Conservation (phyloP, 1,140 invertebrate species). For the Penaeus chinensis region DNA sequence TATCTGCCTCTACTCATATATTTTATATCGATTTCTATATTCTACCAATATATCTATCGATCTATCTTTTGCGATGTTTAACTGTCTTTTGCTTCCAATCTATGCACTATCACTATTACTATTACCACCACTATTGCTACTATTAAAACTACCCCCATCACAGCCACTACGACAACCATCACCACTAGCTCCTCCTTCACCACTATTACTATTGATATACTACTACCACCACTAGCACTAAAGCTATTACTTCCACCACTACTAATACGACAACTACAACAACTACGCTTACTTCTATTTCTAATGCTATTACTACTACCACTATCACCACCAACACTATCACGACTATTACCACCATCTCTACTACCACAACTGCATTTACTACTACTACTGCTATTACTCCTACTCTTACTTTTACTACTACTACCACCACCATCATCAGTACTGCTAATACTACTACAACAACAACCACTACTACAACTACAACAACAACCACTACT, state of each 20-base stretch:
- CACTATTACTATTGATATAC: no score
- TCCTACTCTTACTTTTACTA: no score
- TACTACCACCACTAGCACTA: no score
- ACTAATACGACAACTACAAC: no score
- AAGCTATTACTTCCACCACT: no score
- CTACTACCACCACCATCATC: no score
- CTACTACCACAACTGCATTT: neutral
- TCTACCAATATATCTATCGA: slow-evolving; percentile 12
- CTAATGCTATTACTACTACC: neutral
- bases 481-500: no score
- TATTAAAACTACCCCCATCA: neutral
- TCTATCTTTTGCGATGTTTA: neutral
- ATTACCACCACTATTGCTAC: neutral
- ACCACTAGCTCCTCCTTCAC: neutral
- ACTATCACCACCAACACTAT: neutral
- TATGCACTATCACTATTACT: neutral
- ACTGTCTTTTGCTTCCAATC: no score
- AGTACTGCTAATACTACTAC: no score
- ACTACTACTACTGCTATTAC: no score
- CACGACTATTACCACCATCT: neutral
- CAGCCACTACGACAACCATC: neutral
- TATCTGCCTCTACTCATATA: slow-evolving; percentile 15
- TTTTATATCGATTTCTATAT: slow-evolving; percentile 18
- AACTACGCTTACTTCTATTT: no score
- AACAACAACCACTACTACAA: no score